phyloP scores from a whole-genome alignment of 2,113 vertebrate species.

The Ancistrus triradiatus region DNA sequence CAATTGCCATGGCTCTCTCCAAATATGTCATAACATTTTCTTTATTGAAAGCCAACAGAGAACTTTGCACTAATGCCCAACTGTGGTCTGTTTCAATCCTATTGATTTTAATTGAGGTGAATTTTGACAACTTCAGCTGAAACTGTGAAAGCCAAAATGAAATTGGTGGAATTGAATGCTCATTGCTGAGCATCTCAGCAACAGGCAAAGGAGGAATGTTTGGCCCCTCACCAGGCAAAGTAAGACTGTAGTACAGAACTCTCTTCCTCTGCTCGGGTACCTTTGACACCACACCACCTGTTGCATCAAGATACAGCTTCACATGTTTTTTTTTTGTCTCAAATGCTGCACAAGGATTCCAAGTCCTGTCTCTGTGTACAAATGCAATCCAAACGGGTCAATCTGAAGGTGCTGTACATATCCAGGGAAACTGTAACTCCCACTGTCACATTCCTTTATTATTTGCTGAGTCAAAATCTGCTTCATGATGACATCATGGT shows the following conservation, averaged over 20 bases:
- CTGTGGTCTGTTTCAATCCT: conserved; percentile 12
- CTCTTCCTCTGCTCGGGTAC: conserved; percentile 18
- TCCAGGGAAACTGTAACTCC: neutral
- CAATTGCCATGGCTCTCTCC: neutral
- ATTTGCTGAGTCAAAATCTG: conserved; percentile 13
- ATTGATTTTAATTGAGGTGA: too few species aligned
- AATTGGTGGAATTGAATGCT: too few species aligned
- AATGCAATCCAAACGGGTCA: conserved; percentile 6
- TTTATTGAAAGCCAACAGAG: conserved; percentile 4
- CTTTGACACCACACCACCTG: conserved; percentile 17
- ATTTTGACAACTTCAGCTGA: neutral
- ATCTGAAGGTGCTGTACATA: conserved; percentile 16
- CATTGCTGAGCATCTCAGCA: too few species aligned
- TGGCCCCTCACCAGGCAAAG: too few species aligned
- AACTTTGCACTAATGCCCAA: too few species aligned
- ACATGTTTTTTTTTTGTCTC: neutral
- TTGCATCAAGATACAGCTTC: conserved; percentile 25
- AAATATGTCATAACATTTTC: neutral
- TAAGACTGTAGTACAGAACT: conserved; percentile 1
- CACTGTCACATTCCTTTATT: conserved; percentile 6
- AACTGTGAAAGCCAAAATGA: too few species aligned
- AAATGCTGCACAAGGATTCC: conserved; percentile 3
- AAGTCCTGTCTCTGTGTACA: conserved; percentile 14
- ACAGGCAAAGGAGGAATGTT: too few species aligned
- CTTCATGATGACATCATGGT: conserved; percentile 29